A percentile compares a stretch with the other conserved stretches of the same genome.
phyloP scores from a whole-genome alignment of 2,888 invertebrate species.

The Gymnocheta viridis region DNA sequence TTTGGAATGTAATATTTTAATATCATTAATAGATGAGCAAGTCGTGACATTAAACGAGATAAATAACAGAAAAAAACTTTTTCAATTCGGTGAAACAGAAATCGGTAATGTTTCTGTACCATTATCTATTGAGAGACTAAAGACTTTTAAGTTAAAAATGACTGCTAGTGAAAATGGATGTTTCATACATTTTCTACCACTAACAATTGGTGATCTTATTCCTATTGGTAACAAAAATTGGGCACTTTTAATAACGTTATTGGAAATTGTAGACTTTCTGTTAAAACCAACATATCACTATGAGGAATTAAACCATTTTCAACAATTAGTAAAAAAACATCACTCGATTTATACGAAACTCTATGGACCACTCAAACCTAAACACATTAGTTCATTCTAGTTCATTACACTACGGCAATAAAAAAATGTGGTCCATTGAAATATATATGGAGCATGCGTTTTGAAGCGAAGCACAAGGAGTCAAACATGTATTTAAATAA shows the following conservation, averaged over 20 bases:
- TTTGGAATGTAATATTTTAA: too few relatives aligned
- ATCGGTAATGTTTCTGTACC: not conserved
- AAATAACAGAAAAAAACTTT: not conserved
- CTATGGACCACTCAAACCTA: not conserved
- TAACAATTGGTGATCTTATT: too few relatives aligned
- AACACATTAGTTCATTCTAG: not conserved
- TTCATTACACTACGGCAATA: not conserved
- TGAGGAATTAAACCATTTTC: not conserved
- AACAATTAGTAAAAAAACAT: not conserved
- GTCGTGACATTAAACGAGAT: not conserved
- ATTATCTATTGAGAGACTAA: not conserved
- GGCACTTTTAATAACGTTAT: too few relatives aligned
- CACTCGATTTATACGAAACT: not conserved
- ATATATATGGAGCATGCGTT: not conserved
- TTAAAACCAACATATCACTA: too few relatives aligned
- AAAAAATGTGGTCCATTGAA: not conserved
- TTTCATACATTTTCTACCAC: too few relatives aligned
- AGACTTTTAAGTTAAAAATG: not conserved
- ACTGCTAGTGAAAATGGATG: not conserved
- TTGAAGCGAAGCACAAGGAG: not conserved
- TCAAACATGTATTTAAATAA: not conserved
- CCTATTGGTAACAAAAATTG: too few relatives aligned
- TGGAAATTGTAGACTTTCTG: too few relatives aligned
- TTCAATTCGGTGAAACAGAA: not conserved
- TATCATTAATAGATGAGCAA: too few relatives aligned